A percentile compares a stretch with the other conserved stretches of the same genome.
phyloP scores from a whole-genome alignment of 2,888 invertebrate genomes.

The Fragum whitleyi region DNA sequence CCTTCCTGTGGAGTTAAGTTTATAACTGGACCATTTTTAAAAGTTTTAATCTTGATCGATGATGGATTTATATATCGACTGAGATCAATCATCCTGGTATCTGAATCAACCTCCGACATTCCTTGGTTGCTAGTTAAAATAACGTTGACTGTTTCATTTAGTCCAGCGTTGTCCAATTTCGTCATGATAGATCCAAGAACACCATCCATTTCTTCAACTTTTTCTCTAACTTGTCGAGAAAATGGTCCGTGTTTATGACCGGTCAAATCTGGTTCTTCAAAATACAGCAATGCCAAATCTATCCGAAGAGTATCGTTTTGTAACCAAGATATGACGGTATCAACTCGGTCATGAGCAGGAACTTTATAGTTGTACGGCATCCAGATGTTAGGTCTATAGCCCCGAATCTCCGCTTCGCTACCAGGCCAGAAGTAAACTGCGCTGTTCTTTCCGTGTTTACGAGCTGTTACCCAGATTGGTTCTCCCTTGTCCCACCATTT shows the following conservation, averaged over 20 bases:
- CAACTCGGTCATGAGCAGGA: constrained; percentile 87
- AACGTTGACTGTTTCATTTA: constrained; percentile 73
- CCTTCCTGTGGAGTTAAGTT: constrained; percentile 64
- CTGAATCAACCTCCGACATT: constrained; percentile 72
- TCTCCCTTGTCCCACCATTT: constrained; percentile 80
- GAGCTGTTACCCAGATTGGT: constrained; percentile 84
- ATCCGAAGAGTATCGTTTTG: constrained; percentile 46
- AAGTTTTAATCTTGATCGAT: constrained; percentile 52
- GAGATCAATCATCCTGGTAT: constrained; percentile 62
- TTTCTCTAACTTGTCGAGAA: constrained; percentile 59
- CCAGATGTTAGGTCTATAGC: constrained; percentile 84
- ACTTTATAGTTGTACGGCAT: constrained; percentile 84
- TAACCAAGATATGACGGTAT: constrained; percentile 86
- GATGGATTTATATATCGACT: constrained; percentile 57
- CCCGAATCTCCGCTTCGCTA: constrained; percentile 86
- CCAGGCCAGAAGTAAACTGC: constrained; percentile 89
- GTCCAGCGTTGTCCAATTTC: constrained; percentile 45
- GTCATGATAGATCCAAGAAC: constrained; percentile 70
- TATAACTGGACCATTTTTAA: constrained; percentile 54
- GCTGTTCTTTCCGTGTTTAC: constrained; percentile 87
- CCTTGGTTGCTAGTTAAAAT: constrained; percentile 81
- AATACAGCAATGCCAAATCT: constrained; percentile 75
- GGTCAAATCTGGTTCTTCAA: constrained; percentile 76
- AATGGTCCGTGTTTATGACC: constrained; percentile 78
- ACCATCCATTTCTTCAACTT: constrained; percentile 74